phyloP scores from a whole-genome alignment of 2,888 invertebrate species.

The Linhomoeus sp. region DNA sequence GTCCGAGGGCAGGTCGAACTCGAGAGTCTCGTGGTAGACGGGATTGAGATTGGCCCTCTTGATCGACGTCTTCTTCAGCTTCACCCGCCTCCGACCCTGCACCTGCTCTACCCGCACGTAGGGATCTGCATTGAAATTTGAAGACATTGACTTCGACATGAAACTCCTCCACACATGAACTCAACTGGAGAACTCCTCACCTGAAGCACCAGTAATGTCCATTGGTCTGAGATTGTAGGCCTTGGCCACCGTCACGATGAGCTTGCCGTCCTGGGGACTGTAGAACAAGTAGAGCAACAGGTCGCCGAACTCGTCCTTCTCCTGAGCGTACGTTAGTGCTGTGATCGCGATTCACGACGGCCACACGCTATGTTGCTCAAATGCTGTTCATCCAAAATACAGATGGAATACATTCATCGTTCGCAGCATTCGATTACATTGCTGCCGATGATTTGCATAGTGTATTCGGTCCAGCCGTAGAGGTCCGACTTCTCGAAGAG shows the following conservation, averaged over 20 bases:
- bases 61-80: constrained; percentile 78
- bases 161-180: too few relatives aligned
- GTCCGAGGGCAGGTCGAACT: constrained; percentile 67
- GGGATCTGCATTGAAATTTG: constrained; percentile 45
- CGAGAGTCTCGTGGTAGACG: constrained; percentile 76
- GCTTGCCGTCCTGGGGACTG: constrained; percentile 66
- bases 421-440: too few relatives aligned
- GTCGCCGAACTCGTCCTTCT: constrained; percentile 69
- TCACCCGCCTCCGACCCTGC: constrained; percentile 65
- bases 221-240: constrained; percentile 73
- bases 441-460: constrained; percentile 59
- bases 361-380: too few relatives aligned
- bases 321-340: constrained; percentile 37
- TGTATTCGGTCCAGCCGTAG: constrained; percentile 58
- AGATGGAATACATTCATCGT: too few relatives aligned
- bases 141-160: neutral
- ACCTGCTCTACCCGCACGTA: constrained; percentile 77
- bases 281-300: constrained; percentile 75
- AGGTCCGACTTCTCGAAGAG: constrained; percentile 55
- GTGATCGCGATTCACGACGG: too few relatives aligned
- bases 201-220: constrained; percentile 63
- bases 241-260: constrained; percentile 74
- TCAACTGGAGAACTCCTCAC: neutral
- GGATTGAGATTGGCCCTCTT: constrained; percentile 66
- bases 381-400: too few relatives aligned